phyloP scores from a whole-genome alignment of 2,797 vertebrate species.

The Enteromius anoplus region DNA sequence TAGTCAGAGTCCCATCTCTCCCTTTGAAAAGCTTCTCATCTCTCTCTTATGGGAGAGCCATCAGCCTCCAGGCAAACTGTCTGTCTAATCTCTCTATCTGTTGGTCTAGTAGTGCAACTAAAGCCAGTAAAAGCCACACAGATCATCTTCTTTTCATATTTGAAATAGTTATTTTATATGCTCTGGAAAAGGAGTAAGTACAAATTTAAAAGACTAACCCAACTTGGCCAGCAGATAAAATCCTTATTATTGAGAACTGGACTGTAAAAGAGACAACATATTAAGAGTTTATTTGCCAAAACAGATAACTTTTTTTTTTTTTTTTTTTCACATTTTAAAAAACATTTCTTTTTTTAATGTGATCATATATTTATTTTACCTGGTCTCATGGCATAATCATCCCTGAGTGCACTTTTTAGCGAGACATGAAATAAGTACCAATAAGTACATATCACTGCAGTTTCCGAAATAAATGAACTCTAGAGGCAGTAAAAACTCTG shows the following conservation, averaged over 20 bases:
- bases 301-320: too few species aligned
- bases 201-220: neutral
- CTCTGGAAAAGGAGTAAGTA: neutral
- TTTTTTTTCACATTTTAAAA: too few species aligned
- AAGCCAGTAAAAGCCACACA: slow-evolving; percentile 2
- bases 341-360: too few species aligned
- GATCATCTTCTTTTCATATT: neutral
- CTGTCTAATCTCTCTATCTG: slow-evolving; percentile 17
- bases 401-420: too few species aligned
- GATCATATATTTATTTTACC: too few species aligned
- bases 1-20: slow-evolving; percentile 46
- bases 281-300: too few species aligned
- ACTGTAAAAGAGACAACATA: neutral
- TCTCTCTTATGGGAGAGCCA: slow-evolving; percentile 43
- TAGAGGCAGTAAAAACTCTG: too few species aligned
- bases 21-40: slow-evolving; percentile 48
- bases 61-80: slow-evolving; percentile 39
- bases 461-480: too few species aligned
- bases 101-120: slow-evolving; percentile 13
- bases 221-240: neutral
- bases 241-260: neutral
- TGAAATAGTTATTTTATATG: neutral
- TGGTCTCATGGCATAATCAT: too few species aligned
- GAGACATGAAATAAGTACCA: too few species aligned
- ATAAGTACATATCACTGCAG: too few species aligned